These are phyloP conservation scores for Rhombomys opimus DNA, from an alignment of 2,113 vertebrate species.

Conservation along the genomic window DNA sequence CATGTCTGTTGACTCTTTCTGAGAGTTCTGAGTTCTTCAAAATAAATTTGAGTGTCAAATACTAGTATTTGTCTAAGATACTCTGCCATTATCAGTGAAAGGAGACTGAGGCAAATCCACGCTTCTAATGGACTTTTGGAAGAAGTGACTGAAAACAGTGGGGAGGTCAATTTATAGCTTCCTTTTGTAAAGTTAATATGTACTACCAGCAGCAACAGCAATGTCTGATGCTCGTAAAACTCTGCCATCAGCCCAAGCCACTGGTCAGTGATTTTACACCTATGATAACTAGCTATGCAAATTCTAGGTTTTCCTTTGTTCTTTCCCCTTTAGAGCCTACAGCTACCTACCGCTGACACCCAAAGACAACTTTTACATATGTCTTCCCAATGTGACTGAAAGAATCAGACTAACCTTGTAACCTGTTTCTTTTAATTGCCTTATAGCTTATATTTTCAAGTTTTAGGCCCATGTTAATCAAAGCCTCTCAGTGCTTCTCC, in stretches of 20 bases:
- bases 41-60: background rate
- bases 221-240: background rate
- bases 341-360: background rate
- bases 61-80: slow-evolving; percentile 26
- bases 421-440: no score
- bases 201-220: background rate
- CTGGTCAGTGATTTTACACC: background rate
- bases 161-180: background rate
- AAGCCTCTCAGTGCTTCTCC: no score
- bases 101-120: background rate
- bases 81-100: slow-evolving; percentile 6
- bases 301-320: background rate
- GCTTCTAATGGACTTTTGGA: background rate
- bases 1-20: background rate
- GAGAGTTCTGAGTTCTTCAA: slow-evolving; percentile 42
- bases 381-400: background rate
- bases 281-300: background rate
- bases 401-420: no score
- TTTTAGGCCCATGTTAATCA: no score
- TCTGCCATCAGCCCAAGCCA: background rate
- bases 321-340: background rate
- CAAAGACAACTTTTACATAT: background rate
- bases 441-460: no score
- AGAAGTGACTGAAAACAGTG: background rate
- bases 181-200: slow-evolving; percentile 17